Evolutionary conservation across 2,888 invertebrate species (phyloP), one percentile per base, ranked within the genome.

Genomic region (Neoitamus cyanurus): DNA sequence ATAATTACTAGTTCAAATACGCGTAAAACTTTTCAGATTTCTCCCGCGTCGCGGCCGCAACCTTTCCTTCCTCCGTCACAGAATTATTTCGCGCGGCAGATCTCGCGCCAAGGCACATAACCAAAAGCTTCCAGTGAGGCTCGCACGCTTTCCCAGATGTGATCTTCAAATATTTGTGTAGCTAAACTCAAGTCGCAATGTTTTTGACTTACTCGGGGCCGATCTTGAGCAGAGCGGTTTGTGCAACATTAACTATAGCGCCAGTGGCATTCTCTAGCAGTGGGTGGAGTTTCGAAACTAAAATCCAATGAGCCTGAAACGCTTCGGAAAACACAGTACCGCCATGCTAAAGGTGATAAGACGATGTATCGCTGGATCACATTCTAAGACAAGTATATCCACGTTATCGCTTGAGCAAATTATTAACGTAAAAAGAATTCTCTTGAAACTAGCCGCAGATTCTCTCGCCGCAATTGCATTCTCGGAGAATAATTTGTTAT

Each of bases 1-100:
- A 42, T 78, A 77, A 77, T 77, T 77, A 46, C 36, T 46, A 77
- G 20, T 58, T 58, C 58, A 58, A 58, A 58, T 58, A 25, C 58
- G 25, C 58, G 58, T 58, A 58, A 58, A 58, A 58, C 58, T 6
- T 20, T 58, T 58, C 58, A 20, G 58, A 58, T 58, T 20, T 58
- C 58, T 58, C 9, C 31, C 9, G 58, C 15, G 58, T 15, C 58
- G 25, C 58, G 7, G 2, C 6, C 15, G 58, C 25, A 58, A 58
- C 58, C 58, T 25, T 58, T 58, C 9, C 58, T 15, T 58, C 58
- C 58, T 58, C 58, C 25, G 2, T 58, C 25, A 25, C 20, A 58
- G 11, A 58, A 15, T 20, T 58, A 9, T 20, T 58, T 58, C 58
- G 20, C 58, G 7, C n/a, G n/a, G 7, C 34, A 34, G 34, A 34